Evolutionary conservation across 1,140 invertebrate species (phyloP), one percentile per base, ranked within the genome.

Genomic region (Andrena cerasifolii): DNA sequence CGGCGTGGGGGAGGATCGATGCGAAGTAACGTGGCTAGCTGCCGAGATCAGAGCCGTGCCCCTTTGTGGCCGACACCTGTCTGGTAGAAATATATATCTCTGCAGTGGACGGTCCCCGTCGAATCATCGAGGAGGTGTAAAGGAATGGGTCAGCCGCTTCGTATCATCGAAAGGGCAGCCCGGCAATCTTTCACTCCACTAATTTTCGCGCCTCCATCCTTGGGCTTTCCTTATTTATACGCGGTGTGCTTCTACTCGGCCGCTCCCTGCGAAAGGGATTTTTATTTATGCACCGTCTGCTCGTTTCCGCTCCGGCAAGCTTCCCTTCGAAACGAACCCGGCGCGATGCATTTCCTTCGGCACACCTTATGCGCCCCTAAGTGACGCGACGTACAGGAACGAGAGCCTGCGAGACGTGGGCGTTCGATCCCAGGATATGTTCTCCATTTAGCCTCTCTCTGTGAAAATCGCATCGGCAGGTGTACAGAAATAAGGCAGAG

Each of bases 251-350:
- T 56, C 47, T 47, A 67, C 16, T 12, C 12, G 5, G 59, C 8
- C n/a, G 33, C 16, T 36, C 47, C 28, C 0, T 7, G 40, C 63
- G 51, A 68, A 67, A 68, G 63, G 62, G 53, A 58, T 76, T 68
- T 76, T 76, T 76, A 76, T 76, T 76, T 68, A 76, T 68, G 73
- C 73, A 76, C 40, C 63, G 73, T 68, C 53, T 49, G 73, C 53
- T 58, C 16, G 73, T 58, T 75, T 68, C 53, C 53, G 40, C 73
- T n/a, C 68, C 73, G 43, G 10, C 47, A 47, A 61, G 40, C 33
- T 58, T 47, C 36, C 4, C 59, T 63, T 54, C 33, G 26, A 36
- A 24, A 14, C 8, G 51, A 10, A 26, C 8, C 16, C 18, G 18
- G 16, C 47, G 12, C 18, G 26, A 31, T 28, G 53, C 51, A 43